These are phyloP conservation scores for Lepus timidus DNA, from an alignment of 2,113 vertebrate species.

Conservation along the genomic window DNA sequence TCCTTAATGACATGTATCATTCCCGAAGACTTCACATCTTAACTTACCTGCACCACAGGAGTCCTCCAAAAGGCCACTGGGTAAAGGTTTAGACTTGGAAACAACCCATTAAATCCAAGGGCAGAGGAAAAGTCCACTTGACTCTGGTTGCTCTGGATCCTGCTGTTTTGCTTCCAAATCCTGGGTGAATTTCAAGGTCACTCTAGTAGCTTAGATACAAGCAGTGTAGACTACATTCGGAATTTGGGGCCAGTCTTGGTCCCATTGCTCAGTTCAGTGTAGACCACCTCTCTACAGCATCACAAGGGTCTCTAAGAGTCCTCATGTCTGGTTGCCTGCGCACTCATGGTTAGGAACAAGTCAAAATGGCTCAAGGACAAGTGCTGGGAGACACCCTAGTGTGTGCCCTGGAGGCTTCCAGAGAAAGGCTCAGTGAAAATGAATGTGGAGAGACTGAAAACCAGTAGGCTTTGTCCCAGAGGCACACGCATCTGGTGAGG, in stretches of 20 bases:
- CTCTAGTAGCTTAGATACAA: neutral
- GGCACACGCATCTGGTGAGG: neutral
- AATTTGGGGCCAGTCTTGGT: neutral
- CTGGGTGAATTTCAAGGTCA: neutral
- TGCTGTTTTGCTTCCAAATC: neutral
- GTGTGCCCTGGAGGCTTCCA: neutral
- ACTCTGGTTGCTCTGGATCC: neutral
- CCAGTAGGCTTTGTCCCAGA: neutral
- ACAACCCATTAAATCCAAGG: neutral
- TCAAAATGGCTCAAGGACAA: neutral
- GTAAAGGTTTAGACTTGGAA: neutral
- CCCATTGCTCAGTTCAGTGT: neutral
- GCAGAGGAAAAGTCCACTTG: neutral
- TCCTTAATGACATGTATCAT: neutral
- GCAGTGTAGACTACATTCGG: neutral
- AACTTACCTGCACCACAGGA: neutral
- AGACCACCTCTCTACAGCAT: neutral
- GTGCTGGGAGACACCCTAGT: neutral
- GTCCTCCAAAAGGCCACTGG: neutral
- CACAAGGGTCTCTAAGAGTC: neutral
- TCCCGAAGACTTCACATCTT: neutral
- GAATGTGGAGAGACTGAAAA: neutral
- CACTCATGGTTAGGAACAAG: neutral
- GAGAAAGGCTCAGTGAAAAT: constrained; percentile 5
- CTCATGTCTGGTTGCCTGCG: neutral